A percentile compares a stretch with the other conserved stretches of the same genome.
Evolutionary conservation across 2,888 invertebrate genomes (phyloP).

Genomic region (Anticlea derivata): DNA sequence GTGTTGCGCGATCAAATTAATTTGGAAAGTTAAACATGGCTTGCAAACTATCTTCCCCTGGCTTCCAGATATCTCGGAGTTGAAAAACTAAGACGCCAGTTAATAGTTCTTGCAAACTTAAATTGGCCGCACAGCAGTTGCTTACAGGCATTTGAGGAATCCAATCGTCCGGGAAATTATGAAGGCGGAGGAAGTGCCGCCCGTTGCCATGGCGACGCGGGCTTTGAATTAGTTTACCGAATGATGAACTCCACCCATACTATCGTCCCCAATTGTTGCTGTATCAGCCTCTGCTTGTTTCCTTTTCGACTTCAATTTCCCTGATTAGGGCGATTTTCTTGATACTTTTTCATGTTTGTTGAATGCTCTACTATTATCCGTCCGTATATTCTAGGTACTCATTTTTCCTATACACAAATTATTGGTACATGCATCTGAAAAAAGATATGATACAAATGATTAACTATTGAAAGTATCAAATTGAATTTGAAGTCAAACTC

Average conservation of each 20-base stretch:
- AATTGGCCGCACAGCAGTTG: conserved; percentile 61
- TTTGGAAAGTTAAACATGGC: conserved; percentile 5
- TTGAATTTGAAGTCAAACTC: neutral
- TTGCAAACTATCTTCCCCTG: conserved; percentile 1
- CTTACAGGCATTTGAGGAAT: conserved; percentile 60
- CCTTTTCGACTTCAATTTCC: conserved; percentile 11
- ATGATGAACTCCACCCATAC: conserved; percentile 65
- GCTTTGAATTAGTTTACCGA: conserved; percentile 73
- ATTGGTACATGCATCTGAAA: too few species aligned
- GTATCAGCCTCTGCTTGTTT: conserved; percentile 1
- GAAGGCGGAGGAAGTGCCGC: conserved; percentile 50
- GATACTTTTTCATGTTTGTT: conserved; percentile 9
- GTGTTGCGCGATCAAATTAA: conserved; percentile 7
- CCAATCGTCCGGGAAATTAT: conserved; percentile 71
- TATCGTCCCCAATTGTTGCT: conserved; percentile 44
- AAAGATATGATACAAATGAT: too few species aligned
- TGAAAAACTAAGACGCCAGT: conserved; percentile 32
- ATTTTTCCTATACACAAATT: too few species aligned
- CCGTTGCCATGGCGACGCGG: conserved; percentile 66
- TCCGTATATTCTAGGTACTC: too few species aligned
- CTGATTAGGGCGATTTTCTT: neutral
- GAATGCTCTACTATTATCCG: too few species aligned
- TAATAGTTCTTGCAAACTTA: conserved; percentile 52
- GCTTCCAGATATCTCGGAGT: conserved; percentile 8
- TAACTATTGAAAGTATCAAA: too few species aligned